Evolutionary conservation across 1,140 invertebrate species (phyloP), one percentile per base, ranked within the genome.

Genomic region (Trichonephila clavipes): DNA sequence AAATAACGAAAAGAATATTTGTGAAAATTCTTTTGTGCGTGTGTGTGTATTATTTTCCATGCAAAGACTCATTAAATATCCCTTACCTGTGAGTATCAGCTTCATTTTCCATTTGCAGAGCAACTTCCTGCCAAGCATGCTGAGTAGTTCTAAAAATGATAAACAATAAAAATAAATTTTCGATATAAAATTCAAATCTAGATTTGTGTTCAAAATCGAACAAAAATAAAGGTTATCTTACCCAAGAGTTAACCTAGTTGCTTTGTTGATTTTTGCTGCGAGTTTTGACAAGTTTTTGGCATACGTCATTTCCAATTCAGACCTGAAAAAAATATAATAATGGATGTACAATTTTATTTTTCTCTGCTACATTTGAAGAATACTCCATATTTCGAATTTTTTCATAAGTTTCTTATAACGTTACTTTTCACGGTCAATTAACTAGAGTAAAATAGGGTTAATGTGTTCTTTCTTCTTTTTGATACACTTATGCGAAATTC

Each of bases 211-310:
- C 28, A 4, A 4, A 88, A 85, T 83, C 21, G 58, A 14, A 59
- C 2, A 51, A 10, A 51, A 7, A 12, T 10, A 44, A 8, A n/a
- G 51, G 44, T 51, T 51, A 24, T 10, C 82, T 95, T 95, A 96
- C 96, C 96, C 98, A 51, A 97, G 96, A 85, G 97, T 97, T 95
- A 98, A 97, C 93, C 96, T 96, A 19, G 97, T 96, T 0, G 97
- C 97, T 96, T 98, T 98, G 64, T 97, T 96, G 82, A 99, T 96
- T 96, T 99, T 99, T 3, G 96, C 96, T 69, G 98, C 98, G 82
- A 99, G 96, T 96, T 99, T 99, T 91, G 97, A 97, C 51, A 99
- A 96, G 88, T 97, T 97, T 96, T 99, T 99, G 21, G 98, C 98
- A 96, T 99, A 99, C 94, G 97, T 97, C 19, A 97, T 97, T 96